Evolutionary conservation across 2,113 vertebrate species (phyloP).

Genomic region (Lophura nycthemera): DNA sequence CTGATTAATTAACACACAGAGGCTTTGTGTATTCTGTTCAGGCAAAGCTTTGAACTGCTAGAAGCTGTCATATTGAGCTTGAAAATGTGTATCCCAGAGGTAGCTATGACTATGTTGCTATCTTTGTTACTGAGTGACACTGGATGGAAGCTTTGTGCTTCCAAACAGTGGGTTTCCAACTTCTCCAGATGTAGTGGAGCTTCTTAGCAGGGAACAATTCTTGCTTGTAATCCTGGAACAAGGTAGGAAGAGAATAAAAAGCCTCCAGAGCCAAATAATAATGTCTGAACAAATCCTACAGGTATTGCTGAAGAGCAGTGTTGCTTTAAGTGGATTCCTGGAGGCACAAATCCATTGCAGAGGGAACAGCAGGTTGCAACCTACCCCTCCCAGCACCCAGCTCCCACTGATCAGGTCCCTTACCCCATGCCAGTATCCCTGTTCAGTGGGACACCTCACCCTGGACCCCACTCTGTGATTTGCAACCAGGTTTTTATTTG

Average conservation of each 20-base stretch:
- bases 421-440: too few relatives aligned
- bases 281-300: not conserved
- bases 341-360: not conserved
- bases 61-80: not conserved
- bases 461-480: not conserved
- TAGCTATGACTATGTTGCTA: not conserved
- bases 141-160: not conserved
- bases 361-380: not conserved
- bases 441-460: not conserved
- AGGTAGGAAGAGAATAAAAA: not conserved
- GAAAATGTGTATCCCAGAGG: not conserved
- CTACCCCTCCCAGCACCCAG: accelerated
- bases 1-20: constrained; percentile 16
- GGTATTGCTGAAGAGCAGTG: not conserved
- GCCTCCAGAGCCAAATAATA: accelerated
- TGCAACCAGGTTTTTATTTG: not conserved
- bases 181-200: not conserved
- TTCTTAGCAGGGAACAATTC: not conserved
- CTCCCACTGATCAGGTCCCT: not conserved
- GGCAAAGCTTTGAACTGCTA: constrained; percentile 18
- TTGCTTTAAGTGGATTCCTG: not conserved
- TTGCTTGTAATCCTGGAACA: not conserved
- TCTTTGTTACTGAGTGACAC: not conserved
- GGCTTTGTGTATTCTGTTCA: not conserved
- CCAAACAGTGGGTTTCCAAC: not conserved